Evolutionary conservation across 2,888 invertebrate species (phyloP).

Genomic region (Nephrotoma appendiculata): DNA sequence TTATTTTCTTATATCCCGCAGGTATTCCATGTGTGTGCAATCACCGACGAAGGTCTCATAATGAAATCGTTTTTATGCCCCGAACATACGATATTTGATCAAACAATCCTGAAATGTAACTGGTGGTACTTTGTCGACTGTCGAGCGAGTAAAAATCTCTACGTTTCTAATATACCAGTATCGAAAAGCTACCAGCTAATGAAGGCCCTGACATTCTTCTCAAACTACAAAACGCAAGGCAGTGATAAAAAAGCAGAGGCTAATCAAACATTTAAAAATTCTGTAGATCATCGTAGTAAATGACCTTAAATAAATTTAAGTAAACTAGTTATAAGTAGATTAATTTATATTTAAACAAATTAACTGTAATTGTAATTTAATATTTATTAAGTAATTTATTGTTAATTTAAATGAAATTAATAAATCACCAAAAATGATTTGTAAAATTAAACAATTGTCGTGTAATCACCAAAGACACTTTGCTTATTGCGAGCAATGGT

Average conservation of each 20-base stretch:
- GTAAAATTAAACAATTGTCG: no score
- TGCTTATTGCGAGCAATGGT: no score
- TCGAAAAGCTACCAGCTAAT: slow-evolving; percentile 85
- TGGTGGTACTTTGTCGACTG: slow-evolving; percentile 94
- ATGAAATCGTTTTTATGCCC: slow-evolving; percentile 88
- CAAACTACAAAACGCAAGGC: slow-evolving; percentile 58
- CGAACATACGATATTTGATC: slow-evolving; percentile 81
- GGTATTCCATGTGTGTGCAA: slow-evolving; percentile 84
- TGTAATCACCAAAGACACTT: no score
- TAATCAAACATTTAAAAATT: slow-evolving; percentile 15
- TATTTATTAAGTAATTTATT: no score
- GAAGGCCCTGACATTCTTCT: slow-evolving; percentile 81
- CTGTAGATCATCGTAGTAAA: slow-evolving; percentile 8
- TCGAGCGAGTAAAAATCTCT: slow-evolving; percentile 60
- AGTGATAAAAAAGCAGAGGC: slow-evolving; percentile 11
- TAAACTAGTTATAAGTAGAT: no score
- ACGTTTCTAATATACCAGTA: slow-evolving; percentile 80
- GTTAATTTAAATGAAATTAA: no score
- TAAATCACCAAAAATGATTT: no score
- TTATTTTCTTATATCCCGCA: slow-evolving; percentile 22
- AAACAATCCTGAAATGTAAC: slow-evolving; percentile 80
- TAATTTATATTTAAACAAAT: no score
- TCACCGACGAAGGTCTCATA: slow-evolving; percentile 76
- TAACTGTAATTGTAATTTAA: no score
- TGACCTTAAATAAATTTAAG: neutral